These are phyloP conservation scores for Brachycybe producta DNA, from an alignment of 2,888 invertebrate species.

Conservation along the genomic window DNA sequence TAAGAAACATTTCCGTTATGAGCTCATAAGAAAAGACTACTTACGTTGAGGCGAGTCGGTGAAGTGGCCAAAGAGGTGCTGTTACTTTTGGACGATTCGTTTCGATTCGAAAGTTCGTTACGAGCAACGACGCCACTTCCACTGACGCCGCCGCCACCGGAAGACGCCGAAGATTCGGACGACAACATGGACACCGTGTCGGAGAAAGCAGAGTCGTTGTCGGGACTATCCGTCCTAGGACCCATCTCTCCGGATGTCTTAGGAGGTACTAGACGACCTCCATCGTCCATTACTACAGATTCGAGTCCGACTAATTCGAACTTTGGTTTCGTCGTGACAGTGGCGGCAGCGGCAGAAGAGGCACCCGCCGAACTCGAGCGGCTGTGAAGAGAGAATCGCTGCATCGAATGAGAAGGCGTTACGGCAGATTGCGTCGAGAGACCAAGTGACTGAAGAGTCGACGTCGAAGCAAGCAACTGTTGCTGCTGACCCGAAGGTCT, in stretches of 20 bases:
- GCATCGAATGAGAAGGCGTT: conserved; percentile 15
- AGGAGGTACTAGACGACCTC: neutral
- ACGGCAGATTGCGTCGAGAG: neutral
- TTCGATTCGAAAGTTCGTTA: conserved; percentile 21
- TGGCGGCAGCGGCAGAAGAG: neutral
- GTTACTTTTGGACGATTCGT: conserved; percentile 23
- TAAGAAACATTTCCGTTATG: no score
- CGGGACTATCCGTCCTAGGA: conserved; percentile 78
- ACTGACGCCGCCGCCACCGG: conserved; percentile 55
- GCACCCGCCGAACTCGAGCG: conserved; percentile 17
- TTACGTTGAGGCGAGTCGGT: conserved; percentile 24
- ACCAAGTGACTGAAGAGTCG: neutral
- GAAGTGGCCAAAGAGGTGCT: conserved; percentile 23
- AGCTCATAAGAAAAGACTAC: no score
- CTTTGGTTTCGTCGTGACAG: neutral
- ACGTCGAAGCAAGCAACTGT: neutral
- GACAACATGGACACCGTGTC: conserved; percentile 89
- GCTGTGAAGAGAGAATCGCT: conserved; percentile 18
- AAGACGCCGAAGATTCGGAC: conserved; percentile 85
- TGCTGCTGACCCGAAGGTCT: conserved; percentile 15
- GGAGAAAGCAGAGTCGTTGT: conserved; percentile 96
- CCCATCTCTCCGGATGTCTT: conserved; percentile 26
- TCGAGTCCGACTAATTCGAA: conserved; percentile 3
- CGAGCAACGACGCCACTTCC: conserved; percentile 4
- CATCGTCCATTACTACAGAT: neutral